Evolutionary conservation across 2,113 vertebrate genomes (phyloP), one percentile per base, ranked within the genome.

Genomic region (Notarius lentiginosus): DNA sequence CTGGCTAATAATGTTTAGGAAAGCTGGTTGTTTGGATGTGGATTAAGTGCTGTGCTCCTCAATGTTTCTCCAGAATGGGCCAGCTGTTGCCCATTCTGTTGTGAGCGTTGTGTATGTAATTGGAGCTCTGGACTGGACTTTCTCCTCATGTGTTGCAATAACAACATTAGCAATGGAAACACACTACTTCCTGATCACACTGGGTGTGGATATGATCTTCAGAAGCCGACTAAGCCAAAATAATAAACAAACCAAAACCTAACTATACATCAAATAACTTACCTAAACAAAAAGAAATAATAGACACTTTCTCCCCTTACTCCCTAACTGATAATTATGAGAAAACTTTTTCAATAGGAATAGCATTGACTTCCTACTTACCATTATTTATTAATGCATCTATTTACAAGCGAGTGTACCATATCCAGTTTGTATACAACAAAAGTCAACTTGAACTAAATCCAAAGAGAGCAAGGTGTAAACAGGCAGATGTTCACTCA

Each of bases 161-260:
- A 58, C 84, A 77, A 20, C 66, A 60, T 60, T 56, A 79, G 66
- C 27, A 87, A 84, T 84, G 84, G 61, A 87, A 89, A 87, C 85
- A 86, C 12, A 58, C 7, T 34, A 77, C 27, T 47, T 84, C 41
- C 55, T 66, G 87, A 63, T 81, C 82, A 89, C 18, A 79, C 60
- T 51, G 87, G 56, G 73, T 88, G 76, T 86, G 84, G 56, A 83
- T 79, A 18, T 41, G 41, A 79, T 79, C 84, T 20, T 63, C 41
- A 18, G 47, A 56, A 81, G 30, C 56, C 5, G 5, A 24, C 9
- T 20, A 15, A 4, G 24, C 5, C 22, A 55, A 77, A 77, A 55
- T 27, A 77, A 77, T 18, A 61, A 81, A 12, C 30, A 14, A 47
- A 47, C 56, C 30, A 41, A 60, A 81, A 81, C 56, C 41, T 27